These are phyloP conservation scores for Rugalucina vietnamica DNA, from an alignment of 2,888 invertebrate species.

Conservation along the genomic window DNA sequence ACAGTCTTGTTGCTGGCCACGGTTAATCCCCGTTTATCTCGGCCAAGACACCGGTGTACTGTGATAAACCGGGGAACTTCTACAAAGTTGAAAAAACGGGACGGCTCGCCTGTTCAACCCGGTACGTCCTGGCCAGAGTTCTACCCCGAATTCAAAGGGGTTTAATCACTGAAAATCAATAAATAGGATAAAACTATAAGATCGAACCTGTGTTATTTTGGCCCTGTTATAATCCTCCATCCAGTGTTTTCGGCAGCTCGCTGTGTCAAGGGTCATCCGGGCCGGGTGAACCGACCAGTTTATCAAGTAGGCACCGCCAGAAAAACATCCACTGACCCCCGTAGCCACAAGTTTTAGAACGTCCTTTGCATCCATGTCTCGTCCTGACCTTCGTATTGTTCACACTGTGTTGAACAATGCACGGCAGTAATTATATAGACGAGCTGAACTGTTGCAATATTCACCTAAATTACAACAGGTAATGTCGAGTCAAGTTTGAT, in stretches of 20 bases:
- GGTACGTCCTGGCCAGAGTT: no score
- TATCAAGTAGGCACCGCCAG: neutral
- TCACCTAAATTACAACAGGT: neutral
- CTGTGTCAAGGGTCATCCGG: constrained; percentile 13
- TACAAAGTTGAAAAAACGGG: no score
- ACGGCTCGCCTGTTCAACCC: no score
- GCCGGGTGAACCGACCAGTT: neutral
- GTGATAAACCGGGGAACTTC: no score
- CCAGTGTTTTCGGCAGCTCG: constrained; percentile 46
- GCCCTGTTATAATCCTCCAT: constrained; percentile 53
- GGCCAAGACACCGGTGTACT: no score
- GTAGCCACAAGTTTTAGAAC: neutral
- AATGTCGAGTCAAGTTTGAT: no score
- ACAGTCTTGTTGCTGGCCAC: no score
- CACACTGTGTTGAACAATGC: neutral
- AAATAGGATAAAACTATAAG: no score
- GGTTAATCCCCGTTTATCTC: no score
- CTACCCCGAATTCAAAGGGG: no score
- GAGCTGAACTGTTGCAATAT: neutral
- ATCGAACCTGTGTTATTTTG: constrained; percentile 57
- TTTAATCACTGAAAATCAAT: no score
- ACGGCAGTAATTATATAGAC: neutral
- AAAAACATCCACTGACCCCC: neutral
- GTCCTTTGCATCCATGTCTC: neutral
- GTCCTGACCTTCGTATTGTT: no score